These are phyloP conservation scores for Nerophis ophidion DNA, from an alignment of 2,113 vertebrate species.

Conservation along the genomic window DNA sequence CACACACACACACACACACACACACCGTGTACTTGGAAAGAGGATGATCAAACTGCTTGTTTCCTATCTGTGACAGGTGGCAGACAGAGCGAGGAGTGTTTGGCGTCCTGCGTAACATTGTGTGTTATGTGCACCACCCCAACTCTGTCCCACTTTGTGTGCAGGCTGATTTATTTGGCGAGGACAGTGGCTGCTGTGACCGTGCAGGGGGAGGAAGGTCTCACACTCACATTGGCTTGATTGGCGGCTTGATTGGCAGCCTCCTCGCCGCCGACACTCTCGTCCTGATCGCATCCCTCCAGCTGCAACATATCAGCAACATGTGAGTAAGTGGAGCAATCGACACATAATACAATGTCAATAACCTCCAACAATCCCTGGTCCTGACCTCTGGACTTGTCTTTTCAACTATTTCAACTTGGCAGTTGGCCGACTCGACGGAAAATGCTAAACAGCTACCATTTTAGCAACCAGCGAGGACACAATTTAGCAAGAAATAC, in stretches of 20 bases:
- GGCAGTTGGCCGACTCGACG: no score
- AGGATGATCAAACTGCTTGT: constrained; percentile 44
- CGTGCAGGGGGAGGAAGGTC: constrained; percentile 33
- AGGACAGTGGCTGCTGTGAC: constrained; percentile 40
- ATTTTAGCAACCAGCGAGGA: no score
- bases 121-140: constrained; percentile 33
- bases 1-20: constrained; percentile 6
- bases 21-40: constrained; percentile 20
- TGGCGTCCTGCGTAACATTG: constrained; percentile 37
- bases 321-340: constrained; percentile 27
- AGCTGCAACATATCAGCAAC: constrained; percentile 62
- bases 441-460: no score
- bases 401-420: no score
- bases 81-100: constrained; percentile 22
- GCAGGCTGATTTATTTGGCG: constrained; percentile 57
- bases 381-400: no score
- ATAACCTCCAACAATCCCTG: no score
- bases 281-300: constrained; percentile 67
- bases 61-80: constrained; percentile 44
- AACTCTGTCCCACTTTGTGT: constrained; percentile 50
- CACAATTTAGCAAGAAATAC: no score
- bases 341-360: no score
- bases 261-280: constrained; percentile 66
- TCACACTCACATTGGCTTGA: constrained; percentile 71
- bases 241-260: constrained; percentile 49